Conservation (phyloP, 2,888 invertebrate genomes). For the Trissolcus brochymenae region DNA sequence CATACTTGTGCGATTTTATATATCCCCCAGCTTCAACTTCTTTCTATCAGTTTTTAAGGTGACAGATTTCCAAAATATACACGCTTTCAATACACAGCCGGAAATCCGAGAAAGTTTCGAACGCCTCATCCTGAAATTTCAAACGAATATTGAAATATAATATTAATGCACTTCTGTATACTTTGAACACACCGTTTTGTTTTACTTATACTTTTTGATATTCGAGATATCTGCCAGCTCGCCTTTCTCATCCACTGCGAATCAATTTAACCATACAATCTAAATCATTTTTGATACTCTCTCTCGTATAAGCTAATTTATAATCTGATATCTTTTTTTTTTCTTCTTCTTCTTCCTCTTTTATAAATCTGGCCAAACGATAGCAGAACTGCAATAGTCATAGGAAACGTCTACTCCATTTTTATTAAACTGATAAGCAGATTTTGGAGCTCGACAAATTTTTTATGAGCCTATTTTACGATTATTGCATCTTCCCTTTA, state of each 20-base stretch:
- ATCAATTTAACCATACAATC: too few species aligned
- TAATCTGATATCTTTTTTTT: too few species aligned
- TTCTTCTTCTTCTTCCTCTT: too few species aligned
- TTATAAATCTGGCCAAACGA: too few species aligned
- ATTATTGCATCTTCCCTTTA: conserved; percentile 47
- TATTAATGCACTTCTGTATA: background rate
- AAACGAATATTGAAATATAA: too few species aligned
- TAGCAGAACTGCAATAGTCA: background rate
- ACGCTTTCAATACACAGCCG: conserved; percentile 36
- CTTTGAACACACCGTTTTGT: background rate
- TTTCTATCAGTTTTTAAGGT: conserved; percentile 46
- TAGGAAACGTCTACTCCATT: conserved; percentile 17
- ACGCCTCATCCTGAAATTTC: too few species aligned
- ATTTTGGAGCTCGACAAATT: conserved; percentile 35
- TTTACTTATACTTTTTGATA: background rate
- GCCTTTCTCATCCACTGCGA: too few species aligned
- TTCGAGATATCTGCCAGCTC: too few species aligned
- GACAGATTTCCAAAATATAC: conserved; percentile 39
- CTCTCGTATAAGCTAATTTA: too few species aligned
- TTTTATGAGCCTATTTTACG: conserved; percentile 37
- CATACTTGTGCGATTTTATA: conserved; percentile 35
- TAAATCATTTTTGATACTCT: background rate
- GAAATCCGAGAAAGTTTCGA: conserved; percentile 2
- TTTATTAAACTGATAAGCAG: conserved; percentile 43
- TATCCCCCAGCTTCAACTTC: conserved; percentile 33